These are phyloP conservation scores for Pardosa pseudoannulata DNA, from an alignment of 2,888 invertebrate species.

Conservation along the genomic window DNA sequence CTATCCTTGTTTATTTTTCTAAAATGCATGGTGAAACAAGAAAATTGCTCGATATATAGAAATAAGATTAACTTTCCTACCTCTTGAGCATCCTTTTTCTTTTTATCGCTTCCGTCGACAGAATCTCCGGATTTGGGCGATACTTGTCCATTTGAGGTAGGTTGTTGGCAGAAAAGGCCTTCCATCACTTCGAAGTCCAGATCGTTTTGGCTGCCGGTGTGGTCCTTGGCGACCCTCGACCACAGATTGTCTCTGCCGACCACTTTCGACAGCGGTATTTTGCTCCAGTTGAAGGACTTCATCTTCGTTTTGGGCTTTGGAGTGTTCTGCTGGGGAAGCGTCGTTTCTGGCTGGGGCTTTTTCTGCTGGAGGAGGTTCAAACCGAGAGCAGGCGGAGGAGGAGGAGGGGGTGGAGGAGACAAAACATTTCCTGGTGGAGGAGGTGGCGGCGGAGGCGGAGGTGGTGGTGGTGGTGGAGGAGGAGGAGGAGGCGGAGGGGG, in stretches of 20 bases:
- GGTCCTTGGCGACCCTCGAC: constrained; percentile 90
- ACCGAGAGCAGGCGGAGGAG: constrained; percentile 74
- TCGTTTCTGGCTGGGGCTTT: constrained; percentile 25
- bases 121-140: constrained; percentile 58
- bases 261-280: constrained; percentile 93
- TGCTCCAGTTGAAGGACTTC: constrained; percentile 99
- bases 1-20: no score
- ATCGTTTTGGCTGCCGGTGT: constrained; percentile 87
- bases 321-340: constrained; percentile 77
- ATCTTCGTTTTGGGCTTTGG: constrained; percentile 96
- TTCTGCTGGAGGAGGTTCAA: neutral
- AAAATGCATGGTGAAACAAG: no score
- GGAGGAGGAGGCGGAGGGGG: constrained; percentile 74
- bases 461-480: constrained; percentile 76
- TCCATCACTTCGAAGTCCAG: constrained; percentile 96
- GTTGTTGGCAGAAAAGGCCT: constrained; percentile 92
- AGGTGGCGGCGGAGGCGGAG: constrained; percentile 75
- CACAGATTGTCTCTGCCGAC: constrained; percentile 94
- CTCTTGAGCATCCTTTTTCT: constrained; percentile 64
- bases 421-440: constrained; percentile 24
- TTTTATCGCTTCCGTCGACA: constrained; percentile 47
- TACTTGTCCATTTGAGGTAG: constrained; percentile 76
- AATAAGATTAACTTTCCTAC: no score
- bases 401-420: constrained; percentile 75
- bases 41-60: no score